Conservation (phyloP, 2,797 vertebrate species). For the Mergus octosetaceus region DNA sequence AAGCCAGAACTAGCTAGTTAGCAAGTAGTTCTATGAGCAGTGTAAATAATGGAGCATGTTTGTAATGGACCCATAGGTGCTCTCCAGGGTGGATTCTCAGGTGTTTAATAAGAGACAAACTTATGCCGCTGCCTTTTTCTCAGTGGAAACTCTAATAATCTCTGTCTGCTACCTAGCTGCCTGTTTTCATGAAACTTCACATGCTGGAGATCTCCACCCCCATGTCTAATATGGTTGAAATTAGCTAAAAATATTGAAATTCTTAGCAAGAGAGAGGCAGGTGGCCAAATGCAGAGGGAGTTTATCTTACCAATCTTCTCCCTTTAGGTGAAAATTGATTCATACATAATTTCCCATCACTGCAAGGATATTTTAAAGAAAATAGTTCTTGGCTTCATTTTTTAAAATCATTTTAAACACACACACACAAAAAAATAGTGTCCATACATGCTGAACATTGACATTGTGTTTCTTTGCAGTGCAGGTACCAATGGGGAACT, state of each 20-base stretch:
- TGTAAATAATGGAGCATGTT: slow-evolving; percentile 41
- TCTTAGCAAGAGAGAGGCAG: not conserved
- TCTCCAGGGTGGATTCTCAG: slow-evolving; percentile 58
- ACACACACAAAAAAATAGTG: not conserved
- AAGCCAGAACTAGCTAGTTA: not conserved
- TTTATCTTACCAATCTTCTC: not conserved
- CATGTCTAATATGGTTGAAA: not conserved
- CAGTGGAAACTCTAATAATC: slow-evolving; percentile 49
- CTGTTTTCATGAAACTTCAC: slow-evolving; percentile 11
- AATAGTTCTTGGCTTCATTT: not conserved
- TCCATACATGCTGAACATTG: not conserved
- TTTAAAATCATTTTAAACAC: too few relatives aligned
- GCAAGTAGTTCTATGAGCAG: not conserved
- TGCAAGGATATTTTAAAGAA: not conserved
- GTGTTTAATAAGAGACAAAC: slow-evolving; percentile 58
- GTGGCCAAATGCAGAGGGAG: not conserved
- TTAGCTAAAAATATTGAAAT: not conserved
- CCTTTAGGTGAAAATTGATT: not conserved
- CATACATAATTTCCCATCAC: not conserved
- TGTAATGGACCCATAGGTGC: slow-evolving; percentile 2
- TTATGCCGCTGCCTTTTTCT: slow-evolving; percentile 48
- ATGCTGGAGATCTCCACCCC: not conserved
- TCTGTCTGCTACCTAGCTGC: slow-evolving; percentile 22
- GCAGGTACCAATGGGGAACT: not conserved
- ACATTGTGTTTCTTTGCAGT: not conserved